Base-by-base conservation (phyloP, 2,888 invertebrate genomes). In the Netelia fuscicornis region DNA sequence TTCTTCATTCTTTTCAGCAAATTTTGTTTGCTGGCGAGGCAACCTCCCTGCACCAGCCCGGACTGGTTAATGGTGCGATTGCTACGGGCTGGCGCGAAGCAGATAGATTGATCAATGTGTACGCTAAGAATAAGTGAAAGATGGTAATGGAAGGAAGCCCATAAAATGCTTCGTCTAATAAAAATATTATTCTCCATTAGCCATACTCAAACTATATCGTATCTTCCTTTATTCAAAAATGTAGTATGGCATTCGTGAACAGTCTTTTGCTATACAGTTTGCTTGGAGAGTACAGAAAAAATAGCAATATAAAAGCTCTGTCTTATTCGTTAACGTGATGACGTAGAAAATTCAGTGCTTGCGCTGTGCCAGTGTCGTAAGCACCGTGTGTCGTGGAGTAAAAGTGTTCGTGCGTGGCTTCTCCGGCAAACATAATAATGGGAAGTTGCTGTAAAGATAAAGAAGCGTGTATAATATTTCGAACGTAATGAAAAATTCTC, bases 31-130 rank as follows among this genome's bases (percentile, higher is more conserved):
- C 95, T 0, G 96, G 96, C 0, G 96, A 96, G 90, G 96, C 96
- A 0, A 95, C 96, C 0, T 95, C 95, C 2, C 93, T 94, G 23
- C 94, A 95, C 76, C 94, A 94, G 86, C 96, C 95, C 89, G 95
- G 95, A 0, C 95, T 96, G 0, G 96, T 96, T 0, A 96, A 97
- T 87, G 97, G 97, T 0, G 97, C 97, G 0, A 93, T 96, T 0
- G 96, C 96, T 88, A 94, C 96, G 10, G 97, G 97, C 0, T 96
- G 95, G 93, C 94, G 97, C 37, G 97, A 97, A 90, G 97, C 97
- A 0, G 94, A 96, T 8, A 94, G 96, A 86, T 90, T 96, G 37
- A 87, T 91, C 13, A 83, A 88, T 30, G 17, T 68, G 10, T 81
- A 78, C 52, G 52, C 23, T 17, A 17, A 20, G 20, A 20, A 20